Percentiles rank a stretch among this genome's conserved stretches.
Evolutionary conservation across 2,888 invertebrate species (phyloP).

Genomic region (Antheraea yamamai): DNA sequence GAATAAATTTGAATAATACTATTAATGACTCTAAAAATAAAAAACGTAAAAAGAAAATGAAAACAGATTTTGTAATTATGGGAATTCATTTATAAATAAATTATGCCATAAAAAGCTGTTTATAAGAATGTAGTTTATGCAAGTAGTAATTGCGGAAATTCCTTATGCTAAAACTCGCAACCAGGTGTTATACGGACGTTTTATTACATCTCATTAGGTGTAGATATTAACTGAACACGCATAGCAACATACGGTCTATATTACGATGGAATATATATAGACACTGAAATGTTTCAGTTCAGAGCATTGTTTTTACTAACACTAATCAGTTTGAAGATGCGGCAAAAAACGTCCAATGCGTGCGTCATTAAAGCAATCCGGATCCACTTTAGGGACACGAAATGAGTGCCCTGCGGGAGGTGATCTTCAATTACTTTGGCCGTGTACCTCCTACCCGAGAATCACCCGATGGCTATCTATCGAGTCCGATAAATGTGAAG

Average conservation of each 20-base stretch:
- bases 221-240: constrained; percentile 10
- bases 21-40: too few species aligned
- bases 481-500: constrained; percentile 1
- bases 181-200: constrained; percentile 16
- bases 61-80: background rate
- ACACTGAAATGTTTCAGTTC: background rate
- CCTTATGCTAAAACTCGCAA: constrained; percentile 1
- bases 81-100: background rate
- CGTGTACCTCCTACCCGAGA: constrained; percentile 48
- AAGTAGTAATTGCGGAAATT: constrained; percentile 10
- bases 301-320: constrained; percentile 12
- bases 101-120: background rate
- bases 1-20: too few species aligned
- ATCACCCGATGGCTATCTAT: constrained; percentile 27
- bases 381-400: constrained; percentile 60
- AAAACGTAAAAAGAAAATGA: background rate
- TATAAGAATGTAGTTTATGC: constrained; percentile 1
- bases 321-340: constrained; percentile 45
- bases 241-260: background rate
- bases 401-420: constrained; percentile 63
- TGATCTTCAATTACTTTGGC: constrained; percentile 59
- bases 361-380: constrained; percentile 69
- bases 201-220: constrained; percentile 7
- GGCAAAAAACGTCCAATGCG: constrained; percentile 62
- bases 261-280: background rate